Conservation (phyloP, 2,113 vertebrate species). For the Hemibagrus wyckioides region DNA sequence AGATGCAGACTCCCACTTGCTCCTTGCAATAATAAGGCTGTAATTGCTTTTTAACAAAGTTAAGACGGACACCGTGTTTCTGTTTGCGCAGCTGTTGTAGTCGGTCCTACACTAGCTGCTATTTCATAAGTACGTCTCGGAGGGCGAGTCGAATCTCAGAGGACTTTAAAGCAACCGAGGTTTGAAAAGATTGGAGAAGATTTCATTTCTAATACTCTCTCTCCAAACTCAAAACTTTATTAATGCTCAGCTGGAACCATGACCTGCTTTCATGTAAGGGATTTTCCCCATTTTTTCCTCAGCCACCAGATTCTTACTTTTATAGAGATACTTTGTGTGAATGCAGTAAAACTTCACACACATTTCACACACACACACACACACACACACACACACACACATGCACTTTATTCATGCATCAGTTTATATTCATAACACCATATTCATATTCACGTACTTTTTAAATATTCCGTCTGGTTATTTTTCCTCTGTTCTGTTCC, state of each 20-base stretch:
- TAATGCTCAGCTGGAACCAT: neutral
- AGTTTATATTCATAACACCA: too few relatives aligned
- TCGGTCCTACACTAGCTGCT: constrained; percentile 55
- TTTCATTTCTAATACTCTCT: constrained; percentile 32
- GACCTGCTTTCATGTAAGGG: neutral
- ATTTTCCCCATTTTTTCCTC: neutral
- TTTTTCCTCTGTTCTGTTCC: too few relatives aligned
- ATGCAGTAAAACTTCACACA: too few relatives aligned
- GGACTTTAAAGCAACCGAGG: constrained; percentile 39
- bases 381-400: too few relatives aligned
- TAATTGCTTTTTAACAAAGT: constrained; percentile 79
- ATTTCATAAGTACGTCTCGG: constrained; percentile 29
- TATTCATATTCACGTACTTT: too few relatives aligned
- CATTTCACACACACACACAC: too few relatives aligned
- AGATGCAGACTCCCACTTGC: constrained; percentile 73
- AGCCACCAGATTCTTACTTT: neutral
- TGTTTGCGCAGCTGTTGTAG: constrained; percentile 76
- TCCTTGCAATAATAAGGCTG: constrained; percentile 70
- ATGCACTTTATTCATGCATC: too few relatives aligned
- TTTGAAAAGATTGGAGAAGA: constrained; percentile 15
- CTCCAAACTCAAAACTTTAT: constrained; percentile 23
- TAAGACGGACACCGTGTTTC: constrained; percentile 68
- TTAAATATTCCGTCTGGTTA: too few relatives aligned
- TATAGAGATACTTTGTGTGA: too few relatives aligned
- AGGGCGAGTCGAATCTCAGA: constrained; percentile 24